Evolutionary conservation across 2,113 vertebrate species (phyloP), one percentile per base, ranked within the genome.

Genomic region (Pelecanoides urinatrix): DNA sequence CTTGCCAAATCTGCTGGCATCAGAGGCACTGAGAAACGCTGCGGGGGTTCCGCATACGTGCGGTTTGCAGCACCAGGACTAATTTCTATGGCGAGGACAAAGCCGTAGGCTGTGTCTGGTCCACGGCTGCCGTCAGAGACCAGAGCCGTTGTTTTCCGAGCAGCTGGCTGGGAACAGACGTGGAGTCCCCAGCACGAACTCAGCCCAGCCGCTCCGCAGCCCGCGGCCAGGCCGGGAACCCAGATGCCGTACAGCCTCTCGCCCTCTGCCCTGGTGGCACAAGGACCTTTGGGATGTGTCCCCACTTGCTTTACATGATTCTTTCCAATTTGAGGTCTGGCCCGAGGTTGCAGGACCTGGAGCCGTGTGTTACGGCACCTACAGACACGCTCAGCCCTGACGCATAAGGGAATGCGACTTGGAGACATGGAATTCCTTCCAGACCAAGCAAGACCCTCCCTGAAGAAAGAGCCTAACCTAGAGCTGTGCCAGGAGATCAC

Each of bases 111-210:
- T 36, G 50, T 66, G 59, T 8, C 32, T 1, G 0, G 22, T 5
- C n/a, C 3, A 0, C 0, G 1, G 42, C 47, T 85, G 70, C 73
- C 1, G 0, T 26, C 0, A 0, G 23, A 91, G 76, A 58, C 7
- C 61, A 47, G 65, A 47, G 62, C 16, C 0, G 4, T 10, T 58
- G 78, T 76, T 66, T 77, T 67, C 55, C 15, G 1, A 81, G 36
- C 55, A 81, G 80, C 75, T 59, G 92, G 13, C 76, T 78, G 65
- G 42, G 45, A 62, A 16, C 52, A 84, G 73, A 78, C 23, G 61
- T 3, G 1, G 68, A 49, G 21, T 1, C 30, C 49, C 40, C 49
- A 36, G 45, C 30, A 27, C 0, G 1, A 77, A 5, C 40, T 15
- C 38, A 59, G 52, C 74, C 10, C 32, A 63, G 56, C 20, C 4